Base-by-base conservation (phyloP, 2,797 vertebrate species). In the Gymnoscopelus braueri region DNA sequence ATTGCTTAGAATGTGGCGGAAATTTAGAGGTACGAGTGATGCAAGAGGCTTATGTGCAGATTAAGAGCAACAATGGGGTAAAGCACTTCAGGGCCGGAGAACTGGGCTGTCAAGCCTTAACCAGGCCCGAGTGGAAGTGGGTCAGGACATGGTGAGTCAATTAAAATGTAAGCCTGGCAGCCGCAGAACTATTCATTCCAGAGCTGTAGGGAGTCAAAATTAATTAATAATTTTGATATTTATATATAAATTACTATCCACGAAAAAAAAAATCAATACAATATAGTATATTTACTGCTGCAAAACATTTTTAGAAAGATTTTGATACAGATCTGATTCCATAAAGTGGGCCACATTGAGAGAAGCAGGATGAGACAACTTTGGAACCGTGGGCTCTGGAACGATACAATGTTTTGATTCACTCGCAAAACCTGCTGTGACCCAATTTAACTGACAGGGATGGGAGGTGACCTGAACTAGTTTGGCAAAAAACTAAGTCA, bases 111-210 rank as follows among this genome's bases (percentile, higher is more conserved):
- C 57, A 59, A 73, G 71, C 70, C 60, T 84, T 19, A 78, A 79
- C 60, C 61, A 74, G 64, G 85, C 62, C 52, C 60, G 79, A 32
- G 24, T 2, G 4, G 47, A 91, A 88, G 69, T 89, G 85, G 90
- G 89, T 89, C 89, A 91, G 84, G 62, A 79, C 71, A 73, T 15
- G 64, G 65, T 35, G 62, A 68, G 67, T 15, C 1, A 5, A 15
- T 29, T 9, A 23, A 2, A 47, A 49, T 24, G 60, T 39, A 7
- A 12, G 9, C 58, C 49, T 14, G 65, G 15, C 13, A 47, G 35
- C 35, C 58, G 44, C 35, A 10, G 44, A 47, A 52, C 49, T 44
- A 44, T 8, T 44, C 1, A 44, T 44, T 9, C 39, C 39, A 2
- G 39, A 9, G 39, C 39, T 44, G 39, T 2, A 7, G 39, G 9